Evolutionary conservation across 2,113 vertebrate genomes (phyloP).

Genomic region (Gorsachius goisagi): DNA sequence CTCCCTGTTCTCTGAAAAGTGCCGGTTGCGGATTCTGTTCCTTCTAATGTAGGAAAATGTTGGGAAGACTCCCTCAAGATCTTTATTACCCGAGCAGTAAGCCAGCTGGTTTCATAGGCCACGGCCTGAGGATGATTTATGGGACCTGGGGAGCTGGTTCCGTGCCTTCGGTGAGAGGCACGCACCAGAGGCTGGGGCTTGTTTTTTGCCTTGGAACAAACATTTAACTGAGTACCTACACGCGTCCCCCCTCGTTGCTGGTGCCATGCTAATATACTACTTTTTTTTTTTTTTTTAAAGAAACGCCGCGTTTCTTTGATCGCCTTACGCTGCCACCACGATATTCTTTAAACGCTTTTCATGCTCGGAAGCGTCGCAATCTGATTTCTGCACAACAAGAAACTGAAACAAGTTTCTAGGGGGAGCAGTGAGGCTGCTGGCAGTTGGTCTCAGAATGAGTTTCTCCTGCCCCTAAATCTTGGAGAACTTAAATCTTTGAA

Average conservation of each 20-base stretch:
- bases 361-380: not conserved
- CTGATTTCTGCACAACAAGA: slow-evolving; percentile 53
- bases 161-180: not conserved
- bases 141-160: not conserved
- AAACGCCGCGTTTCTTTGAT: not conserved
- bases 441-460: slow-evolving; percentile 49
- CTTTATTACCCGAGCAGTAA: not conserved
- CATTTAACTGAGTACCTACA: not conserved
- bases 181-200: rapidly evolving
- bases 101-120: not conserved
- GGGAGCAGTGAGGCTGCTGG: slow-evolving; percentile 21
- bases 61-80: not conserved
- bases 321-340: not conserved
- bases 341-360: not conserved
- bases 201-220: not conserved
- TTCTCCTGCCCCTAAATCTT: not conserved
- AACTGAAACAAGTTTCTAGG: slow-evolving; percentile 62
- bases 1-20: not conserved
- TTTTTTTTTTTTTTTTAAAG: not conserved
- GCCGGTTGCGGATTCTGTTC: not conserved
- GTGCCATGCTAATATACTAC: not conserved
- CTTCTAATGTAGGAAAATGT: not conserved
- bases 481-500: slow-evolving; percentile 52
- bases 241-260: rapidly evolving
- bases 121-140: not conserved